phyloP scores from a whole-genome alignment of 1,140 invertebrate species.

The Plodia interpunctella region DNA sequence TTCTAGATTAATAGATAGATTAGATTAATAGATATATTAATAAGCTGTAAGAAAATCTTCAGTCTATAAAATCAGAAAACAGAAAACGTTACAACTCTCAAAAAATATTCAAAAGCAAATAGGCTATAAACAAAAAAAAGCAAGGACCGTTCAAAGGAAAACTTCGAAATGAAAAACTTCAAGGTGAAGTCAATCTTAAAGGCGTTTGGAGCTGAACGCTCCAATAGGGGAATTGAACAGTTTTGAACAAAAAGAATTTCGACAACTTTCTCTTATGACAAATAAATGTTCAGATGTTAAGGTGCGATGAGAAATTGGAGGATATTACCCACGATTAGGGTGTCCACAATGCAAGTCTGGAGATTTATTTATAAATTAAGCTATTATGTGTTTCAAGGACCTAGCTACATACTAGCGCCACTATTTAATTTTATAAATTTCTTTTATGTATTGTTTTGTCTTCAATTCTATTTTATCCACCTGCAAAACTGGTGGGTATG shows the following conservation, averaged over 20 bases:
- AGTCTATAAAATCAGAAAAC: no score
- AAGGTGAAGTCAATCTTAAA: neutral
- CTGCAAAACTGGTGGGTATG: no score
- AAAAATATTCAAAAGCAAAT: neutral
- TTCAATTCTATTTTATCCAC: no score
- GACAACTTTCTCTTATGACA: constrained; percentile 2
- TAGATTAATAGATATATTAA: no score
- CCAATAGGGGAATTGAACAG: neutral
- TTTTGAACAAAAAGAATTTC: constrained; percentile 3
- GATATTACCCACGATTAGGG: neutral
- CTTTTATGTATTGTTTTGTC: no score
- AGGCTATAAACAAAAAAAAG: neutral
- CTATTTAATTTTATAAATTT: no score
- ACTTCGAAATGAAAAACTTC: neutral
- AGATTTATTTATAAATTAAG: no score
- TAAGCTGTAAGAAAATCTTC: no score
- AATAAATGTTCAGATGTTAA: constrained; percentile 6
- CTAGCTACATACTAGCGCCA: no score
- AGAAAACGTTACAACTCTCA: neutral
- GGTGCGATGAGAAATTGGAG: neutral
- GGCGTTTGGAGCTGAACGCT: neutral
- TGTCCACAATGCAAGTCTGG: neutral
- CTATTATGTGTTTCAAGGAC: no score
- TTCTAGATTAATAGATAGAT: no score
- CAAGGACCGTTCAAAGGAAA: neutral